Conservation (phyloP, 2,113 vertebrate species). For the Neomonachus schauinslandi region DNA sequence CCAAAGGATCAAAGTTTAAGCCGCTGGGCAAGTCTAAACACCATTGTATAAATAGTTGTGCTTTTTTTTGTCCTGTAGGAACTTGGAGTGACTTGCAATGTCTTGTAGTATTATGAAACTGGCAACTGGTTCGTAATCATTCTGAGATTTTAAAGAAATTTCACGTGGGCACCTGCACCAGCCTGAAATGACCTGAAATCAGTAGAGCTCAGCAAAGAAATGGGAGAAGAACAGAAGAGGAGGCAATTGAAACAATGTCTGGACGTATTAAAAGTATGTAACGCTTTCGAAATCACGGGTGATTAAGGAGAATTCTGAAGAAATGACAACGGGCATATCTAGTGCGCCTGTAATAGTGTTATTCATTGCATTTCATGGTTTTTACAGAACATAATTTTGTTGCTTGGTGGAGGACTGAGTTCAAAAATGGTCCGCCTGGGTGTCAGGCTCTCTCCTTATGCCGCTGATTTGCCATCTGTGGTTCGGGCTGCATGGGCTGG, state of each 20-base stretch:
- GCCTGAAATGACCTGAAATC: not conserved
- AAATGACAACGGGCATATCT: not conserved
- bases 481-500: not conserved
- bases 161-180: not conserved
- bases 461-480: not conserved
- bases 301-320: not conserved
- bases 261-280: not conserved
- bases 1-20: constrained; percentile 12
- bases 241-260: not conserved
- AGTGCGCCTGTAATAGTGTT: not conserved
- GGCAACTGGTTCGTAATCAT: not conserved
- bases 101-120: not conserved
- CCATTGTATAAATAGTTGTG: not conserved
- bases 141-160: not conserved
- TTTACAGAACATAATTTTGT: not conserved
- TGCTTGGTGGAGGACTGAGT: not conserved
- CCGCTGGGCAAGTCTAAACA: not conserved
- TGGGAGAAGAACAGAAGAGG: not conserved
- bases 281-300: not conserved
- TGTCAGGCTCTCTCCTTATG: not conserved
- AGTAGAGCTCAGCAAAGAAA: not conserved
- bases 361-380: not conserved
- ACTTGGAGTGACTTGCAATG: not conserved
- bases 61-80: not conserved
- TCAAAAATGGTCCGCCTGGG: not conserved